Evolutionary conservation across 2,797 vertebrate species (phyloP).

Genomic region (Pangasius mekongensis): DNA sequence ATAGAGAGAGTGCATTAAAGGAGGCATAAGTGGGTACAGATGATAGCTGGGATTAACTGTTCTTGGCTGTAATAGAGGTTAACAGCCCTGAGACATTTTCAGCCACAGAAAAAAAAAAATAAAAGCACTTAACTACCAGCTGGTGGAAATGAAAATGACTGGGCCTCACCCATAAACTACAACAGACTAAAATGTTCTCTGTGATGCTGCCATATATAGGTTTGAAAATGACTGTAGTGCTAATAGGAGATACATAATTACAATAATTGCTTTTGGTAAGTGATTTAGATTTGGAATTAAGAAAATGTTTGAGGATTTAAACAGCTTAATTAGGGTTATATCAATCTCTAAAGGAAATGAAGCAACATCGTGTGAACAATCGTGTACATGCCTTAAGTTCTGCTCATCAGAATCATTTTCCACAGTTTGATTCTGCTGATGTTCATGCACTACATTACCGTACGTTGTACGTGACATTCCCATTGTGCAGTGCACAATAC

Average conservation of each 20-base stretch:
- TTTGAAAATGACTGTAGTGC: not conserved
- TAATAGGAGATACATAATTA: slow-evolving; percentile 33
- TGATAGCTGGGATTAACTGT: slow-evolving; percentile 52
- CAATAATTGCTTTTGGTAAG: not conserved
- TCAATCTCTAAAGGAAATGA: slow-evolving; percentile 26
- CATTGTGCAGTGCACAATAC: not conserved
- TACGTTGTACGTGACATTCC: not conserved
- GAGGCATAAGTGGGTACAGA: slow-evolving; percentile 30
- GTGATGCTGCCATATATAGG: not conserved
- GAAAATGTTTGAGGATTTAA: slow-evolving; percentile 22
- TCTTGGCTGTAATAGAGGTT: slow-evolving; percentile 41
- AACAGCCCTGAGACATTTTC: slow-evolving; percentile 36
- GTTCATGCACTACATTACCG: not conserved
- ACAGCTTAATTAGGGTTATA: slow-evolving; percentile 23
- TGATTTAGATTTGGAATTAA: slow-evolving; percentile 15
- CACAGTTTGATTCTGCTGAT: not conserved
- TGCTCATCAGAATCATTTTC: not conserved
- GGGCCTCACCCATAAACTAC: slow-evolving; percentile 20
- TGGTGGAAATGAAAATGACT: slow-evolving; percentile 19
- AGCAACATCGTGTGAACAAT: not conserved
- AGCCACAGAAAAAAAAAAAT: slow-evolving; percentile 21
- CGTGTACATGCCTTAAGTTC: not conserved
- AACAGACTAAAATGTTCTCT: slow-evolving; percentile 4
- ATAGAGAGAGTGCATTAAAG: slow-evolving; percentile 13
- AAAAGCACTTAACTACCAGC: slow-evolving; percentile 35